These are phyloP conservation scores for Morelia viridis DNA, from an alignment of 2,797 vertebrate species.

Conservation along the genomic window DNA sequence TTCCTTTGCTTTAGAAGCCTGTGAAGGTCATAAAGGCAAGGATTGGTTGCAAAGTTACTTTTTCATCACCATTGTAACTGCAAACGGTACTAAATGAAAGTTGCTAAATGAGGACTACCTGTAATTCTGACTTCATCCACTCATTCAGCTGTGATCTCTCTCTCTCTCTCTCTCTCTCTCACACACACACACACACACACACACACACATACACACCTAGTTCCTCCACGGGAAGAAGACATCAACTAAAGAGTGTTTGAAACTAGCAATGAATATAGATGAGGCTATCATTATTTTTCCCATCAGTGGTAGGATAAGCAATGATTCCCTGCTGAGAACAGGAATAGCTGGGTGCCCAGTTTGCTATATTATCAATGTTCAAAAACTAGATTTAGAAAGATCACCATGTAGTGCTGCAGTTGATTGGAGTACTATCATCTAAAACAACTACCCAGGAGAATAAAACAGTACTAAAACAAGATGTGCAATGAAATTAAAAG, in stretches of 20 bases:
- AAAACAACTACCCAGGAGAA: neutral
- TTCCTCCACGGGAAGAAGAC: neutral
- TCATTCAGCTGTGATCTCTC: constrained; percentile 1
- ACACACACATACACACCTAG: neutral
- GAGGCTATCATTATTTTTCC: neutral
- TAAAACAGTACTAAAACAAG: neutral
- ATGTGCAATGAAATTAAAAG: neutral
- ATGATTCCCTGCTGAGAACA: neutral
- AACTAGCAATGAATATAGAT: neutral
- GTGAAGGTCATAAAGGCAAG: too few relatives aligned
- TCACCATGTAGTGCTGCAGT: neutral
- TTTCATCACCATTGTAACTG: too few relatives aligned
- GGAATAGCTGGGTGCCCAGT: neutral
- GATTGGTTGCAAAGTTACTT: too few relatives aligned
- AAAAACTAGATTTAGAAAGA: neutral
- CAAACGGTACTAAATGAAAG: too few relatives aligned
- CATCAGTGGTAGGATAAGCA: neutral
- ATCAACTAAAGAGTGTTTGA: neutral
- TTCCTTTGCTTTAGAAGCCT: too few relatives aligned
- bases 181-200: too few relatives aligned
- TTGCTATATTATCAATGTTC: neutral
- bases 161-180: too few relatives aligned
- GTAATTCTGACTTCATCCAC: neutral
- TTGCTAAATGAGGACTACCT: too few relatives aligned
- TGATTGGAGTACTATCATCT: too few relatives aligned